Percentiles rank a stretch among this genome's conserved stretches.
phyloP scores from a whole-genome alignment of 2,888 invertebrate genomes.

The Apotomis turbidana region DNA sequence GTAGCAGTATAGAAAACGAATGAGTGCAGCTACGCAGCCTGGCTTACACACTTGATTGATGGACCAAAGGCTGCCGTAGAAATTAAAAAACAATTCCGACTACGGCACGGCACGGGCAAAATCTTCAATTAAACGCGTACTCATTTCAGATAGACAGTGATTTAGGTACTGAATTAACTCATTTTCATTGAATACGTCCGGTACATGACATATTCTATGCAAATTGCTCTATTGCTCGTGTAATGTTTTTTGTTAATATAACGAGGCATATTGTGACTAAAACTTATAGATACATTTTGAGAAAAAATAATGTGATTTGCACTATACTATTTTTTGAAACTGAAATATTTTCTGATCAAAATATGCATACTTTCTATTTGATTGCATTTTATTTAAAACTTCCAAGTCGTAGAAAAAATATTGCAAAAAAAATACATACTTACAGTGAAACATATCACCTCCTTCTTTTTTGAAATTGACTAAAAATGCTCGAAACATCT shows the following conservation, averaged over 20 bases:
- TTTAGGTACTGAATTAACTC: conserved; percentile 35
- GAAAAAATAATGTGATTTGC: too few species aligned
- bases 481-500: too few species aligned
- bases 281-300: background rate
- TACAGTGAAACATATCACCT: too few species aligned
- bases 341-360: too few species aligned
- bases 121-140: conserved; percentile 61
- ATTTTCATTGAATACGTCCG: conserved; percentile 37
- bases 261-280: background rate
- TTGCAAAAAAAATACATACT: too few species aligned
- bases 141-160: conserved; percentile 40
- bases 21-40: conserved; percentile 37
- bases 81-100: conserved; percentile 67
- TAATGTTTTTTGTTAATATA: conserved; percentile 1
- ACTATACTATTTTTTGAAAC: too few species aligned
- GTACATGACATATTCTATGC: conserved; percentile 8
- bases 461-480: too few species aligned
- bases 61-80: conserved; percentile 72
- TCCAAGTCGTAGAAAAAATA: too few species aligned
- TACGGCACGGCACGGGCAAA: conserved; percentile 53
- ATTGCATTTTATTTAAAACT: too few species aligned
- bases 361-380: too few species aligned
- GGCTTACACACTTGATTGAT: conserved; percentile 74
- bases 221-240: background rate
- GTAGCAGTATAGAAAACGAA: conserved; percentile 41